These are phyloP conservation scores for Teleiodes luculella DNA, from an alignment of 2,888 invertebrate species.

Conservation along the genomic window DNA sequence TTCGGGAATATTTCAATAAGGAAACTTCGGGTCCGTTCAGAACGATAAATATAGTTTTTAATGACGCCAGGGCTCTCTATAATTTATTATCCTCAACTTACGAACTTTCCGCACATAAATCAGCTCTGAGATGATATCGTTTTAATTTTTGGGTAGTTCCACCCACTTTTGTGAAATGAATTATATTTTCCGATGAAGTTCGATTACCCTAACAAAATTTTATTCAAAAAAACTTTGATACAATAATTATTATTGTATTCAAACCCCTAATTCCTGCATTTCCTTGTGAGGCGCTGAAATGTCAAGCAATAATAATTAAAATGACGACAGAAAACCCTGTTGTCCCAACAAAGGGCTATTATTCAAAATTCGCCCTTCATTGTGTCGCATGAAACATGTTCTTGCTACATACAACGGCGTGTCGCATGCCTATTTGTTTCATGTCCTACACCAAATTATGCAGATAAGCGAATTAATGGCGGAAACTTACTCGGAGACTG, in stretches of 20 bases:
- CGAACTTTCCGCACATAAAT: slow-evolving; percentile 47
- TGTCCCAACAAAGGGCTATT: slow-evolving; percentile 58
- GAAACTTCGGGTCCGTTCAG: slow-evolving; percentile 58
- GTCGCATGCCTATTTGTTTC: slow-evolving; percentile 67
- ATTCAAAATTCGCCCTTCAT: slow-evolving; percentile 70
- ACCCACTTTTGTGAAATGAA: too few relatives aligned
- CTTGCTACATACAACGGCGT: slow-evolving; percentile 61
- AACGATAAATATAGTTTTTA: slow-evolving; percentile 71
- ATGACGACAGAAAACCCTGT: slow-evolving; percentile 54
- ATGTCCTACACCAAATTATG: slow-evolving; percentile 70
- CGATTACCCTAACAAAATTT: too few relatives aligned
- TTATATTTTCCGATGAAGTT: too few relatives aligned
- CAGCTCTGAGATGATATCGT: too few relatives aligned
- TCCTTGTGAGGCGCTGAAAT: slow-evolving; percentile 23
- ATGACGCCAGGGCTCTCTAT: slow-evolving; percentile 52
- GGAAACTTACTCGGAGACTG: slow-evolving; percentile 66
- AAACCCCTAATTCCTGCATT: neutral
- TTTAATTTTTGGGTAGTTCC: too few relatives aligned
- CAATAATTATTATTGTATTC: too few relatives aligned
- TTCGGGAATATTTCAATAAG: slow-evolving; percentile 69
- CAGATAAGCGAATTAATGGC: slow-evolving; percentile 72
- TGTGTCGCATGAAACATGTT: slow-evolving; percentile 69
- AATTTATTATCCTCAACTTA: slow-evolving; percentile 53
- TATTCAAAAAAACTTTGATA: neutral
- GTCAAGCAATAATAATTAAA: slow-evolving; percentile 47